A percentile compares a stretch with the other conserved stretches of the same genome.
Evolutionary conservation across 2,113 vertebrate species (phyloP).

Genomic region (Pseudolaguvia tuberculata): DNA sequence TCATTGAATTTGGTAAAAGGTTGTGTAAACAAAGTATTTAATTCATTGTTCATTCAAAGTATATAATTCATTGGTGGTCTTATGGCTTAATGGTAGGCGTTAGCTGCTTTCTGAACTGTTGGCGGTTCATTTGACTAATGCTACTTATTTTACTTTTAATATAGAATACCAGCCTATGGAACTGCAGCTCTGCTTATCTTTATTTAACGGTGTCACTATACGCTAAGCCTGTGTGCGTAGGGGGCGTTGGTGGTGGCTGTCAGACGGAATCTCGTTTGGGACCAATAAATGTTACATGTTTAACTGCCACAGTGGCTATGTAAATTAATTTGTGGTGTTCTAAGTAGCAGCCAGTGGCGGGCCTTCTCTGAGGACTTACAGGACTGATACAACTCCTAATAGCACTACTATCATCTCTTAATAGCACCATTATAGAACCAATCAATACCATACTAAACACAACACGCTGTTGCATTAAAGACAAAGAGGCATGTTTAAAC

Average conservation of each 20-base stretch:
- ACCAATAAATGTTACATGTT: conserved; percentile 16
- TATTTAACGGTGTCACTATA: conserved; percentile 37
- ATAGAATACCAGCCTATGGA: conserved; percentile 40
- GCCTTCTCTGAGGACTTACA: no score
- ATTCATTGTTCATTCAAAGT: no score
- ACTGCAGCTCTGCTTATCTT: conserved; percentile 12
- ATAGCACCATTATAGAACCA: no score
- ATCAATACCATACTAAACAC: no score
- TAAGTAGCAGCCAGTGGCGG: not conserved
- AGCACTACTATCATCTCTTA: no score
- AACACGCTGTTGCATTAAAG: no score
- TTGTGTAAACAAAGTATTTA: no score
- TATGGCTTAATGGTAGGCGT: conserved; percentile 34
- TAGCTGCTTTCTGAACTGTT: conserved; percentile 41
- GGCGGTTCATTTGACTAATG: conserved; percentile 48
- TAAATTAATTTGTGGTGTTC: not conserved
- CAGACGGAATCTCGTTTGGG: conserved; percentile 5
- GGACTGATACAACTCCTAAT: no score
- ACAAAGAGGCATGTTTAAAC: no score
- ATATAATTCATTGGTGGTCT: conserved; percentile 32
- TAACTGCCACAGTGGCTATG: conserved; percentile 21
- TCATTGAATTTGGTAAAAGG: no score
- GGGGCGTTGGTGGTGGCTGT: not conserved
- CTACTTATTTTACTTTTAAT: conserved; percentile 49
- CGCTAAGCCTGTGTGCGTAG: conserved; percentile 15